Conservation (phyloP, 2,113 vertebrate genomes). For the Centropus bengalensis region DNA sequence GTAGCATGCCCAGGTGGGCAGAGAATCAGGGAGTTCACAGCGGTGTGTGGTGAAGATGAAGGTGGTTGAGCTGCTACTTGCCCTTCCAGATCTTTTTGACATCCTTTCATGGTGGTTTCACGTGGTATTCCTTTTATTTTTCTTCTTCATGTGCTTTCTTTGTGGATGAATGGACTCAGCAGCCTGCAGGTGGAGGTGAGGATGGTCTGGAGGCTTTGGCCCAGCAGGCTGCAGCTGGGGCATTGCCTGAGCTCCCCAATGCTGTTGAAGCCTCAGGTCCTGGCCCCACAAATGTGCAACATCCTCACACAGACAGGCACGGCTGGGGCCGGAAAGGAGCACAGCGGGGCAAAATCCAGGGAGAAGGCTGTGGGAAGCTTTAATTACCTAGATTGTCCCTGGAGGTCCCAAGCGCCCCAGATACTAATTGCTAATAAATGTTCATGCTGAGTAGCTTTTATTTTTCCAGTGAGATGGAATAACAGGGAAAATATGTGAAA, state of each 20-base stretch:
- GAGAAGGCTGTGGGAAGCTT: slow-evolving; percentile 25
- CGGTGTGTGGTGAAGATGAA: no score
- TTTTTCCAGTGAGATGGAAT: slow-evolving; percentile 60
- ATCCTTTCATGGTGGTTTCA: no score
- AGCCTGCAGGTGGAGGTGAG: no score
- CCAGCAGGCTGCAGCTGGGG: not conserved
- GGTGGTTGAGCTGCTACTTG: no score
- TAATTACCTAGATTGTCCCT: not conserved
- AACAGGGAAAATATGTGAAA: slow-evolving; percentile 61
- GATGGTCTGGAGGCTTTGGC: not conserved
- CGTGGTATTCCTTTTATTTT: no score
- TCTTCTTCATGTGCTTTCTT: no score
- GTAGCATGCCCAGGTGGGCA: no score
- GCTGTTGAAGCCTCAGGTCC: not conserved
- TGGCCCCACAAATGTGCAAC: not conserved
- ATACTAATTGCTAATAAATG: slow-evolving; percentile 66
- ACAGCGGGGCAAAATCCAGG: not conserved
- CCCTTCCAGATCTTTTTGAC: no score
- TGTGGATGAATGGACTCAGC: no score
- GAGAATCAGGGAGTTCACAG: no score
- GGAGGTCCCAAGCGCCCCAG: not conserved
- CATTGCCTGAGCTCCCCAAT: not conserved
- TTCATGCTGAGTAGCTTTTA: slow-evolving; percentile 65
- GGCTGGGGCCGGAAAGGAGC: not conserved
- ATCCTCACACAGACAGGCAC: not conserved